Evolutionary conservation across 2,888 invertebrate genomes (phyloP).

Genomic region (Oligia fasciuncula): DNA sequence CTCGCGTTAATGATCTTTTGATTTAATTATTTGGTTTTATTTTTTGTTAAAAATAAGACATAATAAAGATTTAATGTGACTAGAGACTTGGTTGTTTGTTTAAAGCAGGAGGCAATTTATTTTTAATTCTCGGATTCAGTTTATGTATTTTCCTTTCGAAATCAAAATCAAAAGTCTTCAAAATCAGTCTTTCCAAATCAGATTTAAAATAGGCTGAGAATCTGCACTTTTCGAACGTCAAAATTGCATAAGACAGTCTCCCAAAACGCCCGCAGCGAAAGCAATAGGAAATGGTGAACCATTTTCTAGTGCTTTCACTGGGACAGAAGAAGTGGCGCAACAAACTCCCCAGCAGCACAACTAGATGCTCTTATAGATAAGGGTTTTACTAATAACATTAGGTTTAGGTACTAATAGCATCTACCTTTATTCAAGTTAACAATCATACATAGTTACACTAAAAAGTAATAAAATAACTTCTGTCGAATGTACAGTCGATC

Average conservation of each 20-base stretch:
- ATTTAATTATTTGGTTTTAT: constrained; percentile 27
- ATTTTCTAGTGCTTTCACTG: too few species aligned
- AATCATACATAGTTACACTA: not conserved
- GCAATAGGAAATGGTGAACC: too few species aligned
- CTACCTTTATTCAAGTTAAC: not conserved
- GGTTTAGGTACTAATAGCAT: not conserved
- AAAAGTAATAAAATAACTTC: not conserved
- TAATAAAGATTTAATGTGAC: not conserved
- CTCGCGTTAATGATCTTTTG: constrained; percentile 67
- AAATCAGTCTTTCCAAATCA: too few species aligned
- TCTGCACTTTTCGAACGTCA: too few species aligned
- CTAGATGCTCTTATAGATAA: too few species aligned
- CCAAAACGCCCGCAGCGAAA: too few species aligned
- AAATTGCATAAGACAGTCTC: too few species aligned
- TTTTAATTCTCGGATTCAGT: not conserved
- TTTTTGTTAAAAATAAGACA: not conserved
- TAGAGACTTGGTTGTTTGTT: not conserved
- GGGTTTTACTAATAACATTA: not conserved
- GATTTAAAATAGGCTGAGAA: too few species aligned
- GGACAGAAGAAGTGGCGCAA: too few species aligned
- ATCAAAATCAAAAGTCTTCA: too few species aligned
- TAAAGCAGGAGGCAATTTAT: not conserved
- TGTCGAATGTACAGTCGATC: constrained; percentile 35
- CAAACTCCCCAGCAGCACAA: too few species aligned
- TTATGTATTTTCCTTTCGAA: not conserved